Evolutionary conservation across 2,113 vertebrate genomes (phyloP).

Genomic region (Platysteira castanea): DNA sequence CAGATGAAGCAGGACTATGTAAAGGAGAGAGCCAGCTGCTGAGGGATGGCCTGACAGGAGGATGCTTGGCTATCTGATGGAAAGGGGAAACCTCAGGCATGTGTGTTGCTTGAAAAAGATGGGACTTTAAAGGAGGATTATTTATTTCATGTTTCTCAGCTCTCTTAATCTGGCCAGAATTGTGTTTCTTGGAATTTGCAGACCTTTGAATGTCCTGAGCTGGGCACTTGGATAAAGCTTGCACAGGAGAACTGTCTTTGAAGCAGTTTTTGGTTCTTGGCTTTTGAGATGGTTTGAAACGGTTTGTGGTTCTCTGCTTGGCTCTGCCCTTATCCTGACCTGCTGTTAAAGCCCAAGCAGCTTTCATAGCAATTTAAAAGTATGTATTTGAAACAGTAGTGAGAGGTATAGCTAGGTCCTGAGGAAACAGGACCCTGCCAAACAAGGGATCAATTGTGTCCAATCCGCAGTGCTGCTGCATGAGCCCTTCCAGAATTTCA

Average conservation of each 20-base stretch:
- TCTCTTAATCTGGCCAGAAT: background rate
- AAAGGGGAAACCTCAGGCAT: background rate
- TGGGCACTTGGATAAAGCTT: background rate
- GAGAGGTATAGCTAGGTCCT: background rate
- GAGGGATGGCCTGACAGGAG: background rate
- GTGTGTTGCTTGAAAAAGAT: background rate
- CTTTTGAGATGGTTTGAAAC: background rate
- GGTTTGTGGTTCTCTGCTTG: background rate
- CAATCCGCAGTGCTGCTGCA: background rate
- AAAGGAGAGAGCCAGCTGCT: background rate
- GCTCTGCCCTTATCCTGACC: background rate
- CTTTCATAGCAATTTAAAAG: background rate
- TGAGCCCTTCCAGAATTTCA: background rate
- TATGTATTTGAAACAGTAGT: background rate
- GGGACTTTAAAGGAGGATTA: background rate
- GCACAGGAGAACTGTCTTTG: background rate
- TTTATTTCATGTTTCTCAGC: background rate
- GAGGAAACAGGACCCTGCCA: background rate
- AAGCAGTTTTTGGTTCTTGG: background rate
- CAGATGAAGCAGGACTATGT: accelerated
- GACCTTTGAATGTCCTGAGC: background rate
- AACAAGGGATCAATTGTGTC: background rate
- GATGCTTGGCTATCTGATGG: background rate
- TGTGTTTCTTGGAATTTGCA: background rate
- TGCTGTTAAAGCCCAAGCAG: background rate